Evolutionary conservation across 2,797 vertebrate genomes (phyloP), one percentile per base, ranked within the genome.

Genomic region (Peromyscus attwateri): DNA sequence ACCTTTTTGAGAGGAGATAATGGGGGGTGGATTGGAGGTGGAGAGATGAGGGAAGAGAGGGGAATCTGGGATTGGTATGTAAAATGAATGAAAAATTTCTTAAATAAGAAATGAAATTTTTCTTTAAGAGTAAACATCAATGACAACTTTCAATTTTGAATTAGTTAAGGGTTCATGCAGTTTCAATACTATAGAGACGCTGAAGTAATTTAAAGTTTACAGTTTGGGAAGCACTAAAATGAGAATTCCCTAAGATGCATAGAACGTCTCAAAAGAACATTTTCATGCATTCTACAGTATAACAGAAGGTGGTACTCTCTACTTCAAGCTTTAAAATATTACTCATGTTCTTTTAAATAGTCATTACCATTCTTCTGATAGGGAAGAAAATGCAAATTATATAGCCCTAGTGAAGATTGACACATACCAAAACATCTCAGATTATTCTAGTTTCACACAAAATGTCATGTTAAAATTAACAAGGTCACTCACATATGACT

Each of bases 361-460:
- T 62, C 40, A 87, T 76, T 95, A 75, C 92, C 76, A 92, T 91
- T 85, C 29, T 87, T 83, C 60, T 80, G 11, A 91, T 85, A 93
- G 91, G 85, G 89, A 94, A 89, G 90, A 96, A 97, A 97, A 83
- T 93, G 71, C 40, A 80, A 92, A 95, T 43, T 64, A n/a, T 92
- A 95, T 17, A 94, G 66, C 55, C 23, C 70, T 29, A 57, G 80
- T 75, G 52, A 85, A 95, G 76, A 68, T 2, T 95, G 90, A 55
- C 64, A 90, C 37, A 14, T 66, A 96, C 83, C 88, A 95, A 93
- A 97, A 71, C 83, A 91, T 66, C 57, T 64, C n/a, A 92, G 43
- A 57, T 76, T 73, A 93, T 70, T 87, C 55, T 57, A n/a, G 17
- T 77, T 96, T 95, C 52, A 96, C 52, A 57, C 52, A 83, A 62